Base-by-base conservation (phyloP, 2,797 vertebrate species). In the Eptatretus atami region DNA sequence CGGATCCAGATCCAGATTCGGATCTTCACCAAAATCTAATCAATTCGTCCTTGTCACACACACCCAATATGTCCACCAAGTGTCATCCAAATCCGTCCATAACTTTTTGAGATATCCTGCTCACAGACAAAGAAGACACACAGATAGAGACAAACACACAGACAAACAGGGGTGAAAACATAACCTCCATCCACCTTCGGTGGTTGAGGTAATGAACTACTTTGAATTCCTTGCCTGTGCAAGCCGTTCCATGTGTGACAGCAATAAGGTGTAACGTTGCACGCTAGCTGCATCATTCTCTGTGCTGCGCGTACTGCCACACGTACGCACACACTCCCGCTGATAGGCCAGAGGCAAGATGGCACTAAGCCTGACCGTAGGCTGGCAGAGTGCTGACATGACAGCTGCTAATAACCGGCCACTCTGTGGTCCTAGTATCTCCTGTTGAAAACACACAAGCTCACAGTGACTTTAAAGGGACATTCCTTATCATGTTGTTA, bases 181-280 rank as follows among this genome's bases (percentile, higher is more conserved):
- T n/a, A 19, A 19, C 19, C 19, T 19, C 19, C 19, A 19, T 19
- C 19, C 19, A 19, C 19, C 19, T 19, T 19, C 19, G 19, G 19
- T 19, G 19, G 19, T 19, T 19, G 19, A 19, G 19, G 19, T 19
- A 19, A 19, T 19, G 19, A n/a, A 61, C 12, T 53, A n/a, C 53
- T 63, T 44, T 13, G 24, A 52, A 24, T 57, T 54, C 71, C 80
- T 73, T 66, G 90, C 92, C 74, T 98, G 88, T 70, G 88, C 94
- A 63, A 98, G 81, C 70, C 94, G 96, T 73, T 98, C 92, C 92
- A 98, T 98, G 69, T 93, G 84, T 19, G 86, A 80, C 66, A 98
- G 90, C 75, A 98, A 73, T 65, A 98, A 80, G 66, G 90, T 87
- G 69, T 96, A 98, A 64, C 92, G 84, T 70, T 98, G 86, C 71